Conservation (phyloP, 1,140 invertebrate genomes). For the Psilanteris sp. region DNA sequence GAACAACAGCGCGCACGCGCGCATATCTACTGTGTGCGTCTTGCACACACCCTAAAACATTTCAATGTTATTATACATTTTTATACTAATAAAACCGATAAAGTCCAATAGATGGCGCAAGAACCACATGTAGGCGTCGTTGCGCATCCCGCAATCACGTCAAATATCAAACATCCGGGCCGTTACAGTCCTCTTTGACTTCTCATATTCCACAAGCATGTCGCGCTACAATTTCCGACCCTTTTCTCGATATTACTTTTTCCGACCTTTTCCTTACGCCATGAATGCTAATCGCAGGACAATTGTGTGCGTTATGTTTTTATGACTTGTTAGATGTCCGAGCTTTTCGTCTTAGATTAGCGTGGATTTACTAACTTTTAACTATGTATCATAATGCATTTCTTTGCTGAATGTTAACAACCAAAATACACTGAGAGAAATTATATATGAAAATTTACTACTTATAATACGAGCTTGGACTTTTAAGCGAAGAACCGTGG, state of each 20-base stretch:
- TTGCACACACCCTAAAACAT: slow-evolving; percentile 64
- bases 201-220: slow-evolving; percentile 51
- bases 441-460: too few relatives aligned
- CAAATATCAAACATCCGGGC: slow-evolving; percentile 57
- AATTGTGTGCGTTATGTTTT: slow-evolving; percentile 27
- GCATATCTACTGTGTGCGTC: slow-evolving; percentile 15
- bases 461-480: too few relatives aligned
- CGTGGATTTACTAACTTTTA: too few relatives aligned
- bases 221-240: slow-evolving; percentile 52
- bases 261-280: slow-evolving; percentile 47
- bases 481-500: too few relatives aligned
- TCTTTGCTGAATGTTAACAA: too few relatives aligned
- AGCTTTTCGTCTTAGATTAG: too few relatives aligned
- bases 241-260: slow-evolving; percentile 64
- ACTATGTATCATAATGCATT: too few relatives aligned
- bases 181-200: slow-evolving; percentile 46
- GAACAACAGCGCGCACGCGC: slow-evolving; percentile 50
- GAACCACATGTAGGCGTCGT: slow-evolving; percentile 49
- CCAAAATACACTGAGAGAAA: too few relatives aligned
- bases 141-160: slow-evolving; percentile 48
- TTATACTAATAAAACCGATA: slow-evolving; percentile 67
- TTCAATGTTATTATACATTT: slow-evolving; percentile 67
- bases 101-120: slow-evolving; percentile 50
- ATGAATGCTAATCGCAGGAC: slow-evolving; percentile 54
- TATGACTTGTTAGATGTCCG: slow-evolving; percentile 16